Evolutionary conservation across 2,888 invertebrate genomes (phyloP), one percentile per base, ranked within the genome.

Genomic region (Hyposoter dolosus): DNA sequence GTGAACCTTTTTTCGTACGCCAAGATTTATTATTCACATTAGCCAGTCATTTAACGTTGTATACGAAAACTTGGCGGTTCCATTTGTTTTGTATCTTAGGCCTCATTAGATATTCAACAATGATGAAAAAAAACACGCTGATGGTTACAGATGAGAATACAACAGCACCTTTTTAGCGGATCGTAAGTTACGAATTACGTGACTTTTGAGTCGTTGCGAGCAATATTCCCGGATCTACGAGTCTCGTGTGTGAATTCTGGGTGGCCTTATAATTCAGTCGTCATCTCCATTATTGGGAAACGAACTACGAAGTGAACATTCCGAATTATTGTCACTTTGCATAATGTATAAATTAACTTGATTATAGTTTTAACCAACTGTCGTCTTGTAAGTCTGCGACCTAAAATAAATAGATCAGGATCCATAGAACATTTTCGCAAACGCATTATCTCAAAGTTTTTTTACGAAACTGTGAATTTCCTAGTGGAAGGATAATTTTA

Each of bases 171-270:
- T 83, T 84, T 87, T 87, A 81, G 82, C 85, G 85, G 76, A 68
- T 79, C 87, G 80, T 88, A 87, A 87, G 85, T 88, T 81, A 77
- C 80, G 17, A 35, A 56, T 65, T 76, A 82, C 87, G 87, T 87
- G 85, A 85, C 80, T 66, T 68, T 68, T 32, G 50, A 45, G 71
- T 40, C 74, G 43, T 45, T 28, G 6, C 43, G 28, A 28, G 45
- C 32, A 50, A 50, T 69, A 69, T 65, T 80, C 60, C 72, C 0
- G 17, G 65, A 60, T 79, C 23, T 83, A 72, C 71, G 35, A 77
- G 19, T 56, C 47, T 43, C 28, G 23, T 35, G n/a, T 63, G 15
- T 66, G 23, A 17, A 43, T 28, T 45, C 56, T 78, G 68, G 68
- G 78, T 78, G 78, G 68, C 40, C 32, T 56, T 35, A 12, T 23